Evolutionary conservation across 2,797 vertebrate genomes (phyloP).

Genomic region (Hafferia zeledoni): DNA sequence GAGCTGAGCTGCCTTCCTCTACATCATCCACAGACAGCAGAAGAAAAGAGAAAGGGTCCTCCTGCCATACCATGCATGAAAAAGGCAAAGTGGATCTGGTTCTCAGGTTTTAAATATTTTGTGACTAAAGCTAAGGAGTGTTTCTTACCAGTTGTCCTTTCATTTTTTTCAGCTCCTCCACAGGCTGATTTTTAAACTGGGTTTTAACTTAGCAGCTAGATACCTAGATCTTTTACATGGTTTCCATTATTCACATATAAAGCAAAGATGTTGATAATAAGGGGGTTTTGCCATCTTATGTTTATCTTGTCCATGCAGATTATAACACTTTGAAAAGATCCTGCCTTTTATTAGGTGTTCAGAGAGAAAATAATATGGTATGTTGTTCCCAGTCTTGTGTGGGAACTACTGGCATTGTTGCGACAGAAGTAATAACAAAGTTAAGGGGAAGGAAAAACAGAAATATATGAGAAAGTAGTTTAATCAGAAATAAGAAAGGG

Average conservation of each 20-base stretch:
- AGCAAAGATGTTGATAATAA: not conserved
- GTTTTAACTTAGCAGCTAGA: not conserved
- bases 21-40: accelerated
- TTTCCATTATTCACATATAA: not conserved
- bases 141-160: not conserved
- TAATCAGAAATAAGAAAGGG: not conserved
- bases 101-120: not conserved
- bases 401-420: not conserved
- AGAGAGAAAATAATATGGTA: not conserved
- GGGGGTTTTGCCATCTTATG: not conserved
- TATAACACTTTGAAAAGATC: not conserved
- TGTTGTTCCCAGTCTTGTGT: not conserved
- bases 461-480: not conserved
- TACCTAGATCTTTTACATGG: not conserved
- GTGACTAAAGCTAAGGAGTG: not conserved
- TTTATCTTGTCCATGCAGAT: not conserved
- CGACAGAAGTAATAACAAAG: not conserved
- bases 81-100: not conserved
- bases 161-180: not conserved
- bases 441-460: not conserved
- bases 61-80: not conserved
- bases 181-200: not conserved
- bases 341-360: not conserved
- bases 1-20: not conserved
- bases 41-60: not conserved